A percentile compares a stretch with the other conserved stretches of the same genome.
phyloP scores from a whole-genome alignment of 1,140 invertebrate genomes.

The Polyergus mexicanus region DNA sequence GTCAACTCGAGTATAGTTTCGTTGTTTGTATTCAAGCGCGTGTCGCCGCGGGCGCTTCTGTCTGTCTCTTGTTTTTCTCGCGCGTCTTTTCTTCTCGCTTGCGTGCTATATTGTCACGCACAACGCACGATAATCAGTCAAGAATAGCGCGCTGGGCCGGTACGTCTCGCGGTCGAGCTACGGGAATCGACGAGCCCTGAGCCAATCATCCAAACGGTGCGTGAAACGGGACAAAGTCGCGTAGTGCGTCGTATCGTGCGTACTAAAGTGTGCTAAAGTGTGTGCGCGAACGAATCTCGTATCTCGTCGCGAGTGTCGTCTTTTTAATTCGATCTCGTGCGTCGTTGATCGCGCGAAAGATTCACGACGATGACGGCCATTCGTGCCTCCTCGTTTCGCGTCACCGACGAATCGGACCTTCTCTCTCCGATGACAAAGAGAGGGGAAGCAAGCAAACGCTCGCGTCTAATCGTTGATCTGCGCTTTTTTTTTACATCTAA shows the following conservation, averaged over 20 bases:
- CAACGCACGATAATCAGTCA: conserved; percentile 21
- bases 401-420: conserved; percentile 52
- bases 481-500: neutral
- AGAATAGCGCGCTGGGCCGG: conserved; percentile 31
- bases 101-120: neutral
- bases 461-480: neutral
- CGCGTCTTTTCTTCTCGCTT: neutral
- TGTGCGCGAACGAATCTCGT: neutral
- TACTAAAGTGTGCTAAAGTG: too few species aligned
- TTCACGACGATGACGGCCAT: neutral
- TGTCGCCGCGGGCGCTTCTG: neutral
- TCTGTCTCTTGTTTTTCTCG: neutral
- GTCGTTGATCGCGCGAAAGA: neutral
- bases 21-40: neutral
- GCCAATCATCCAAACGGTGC: conserved; percentile 37
- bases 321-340: neutral
- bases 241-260: neutral
- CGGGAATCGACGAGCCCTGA: conserved; percentile 34
- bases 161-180: conserved; percentile 30
- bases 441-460: neutral
- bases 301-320: conserved; percentile 27
- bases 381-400: neutral
- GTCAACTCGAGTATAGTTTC: neutral
- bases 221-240: conserved; percentile 4
- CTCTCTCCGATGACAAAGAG: neutral